phyloP scores from a whole-genome alignment of 1,140 invertebrate genomes.

The Brachionus plicatilis region DNA sequence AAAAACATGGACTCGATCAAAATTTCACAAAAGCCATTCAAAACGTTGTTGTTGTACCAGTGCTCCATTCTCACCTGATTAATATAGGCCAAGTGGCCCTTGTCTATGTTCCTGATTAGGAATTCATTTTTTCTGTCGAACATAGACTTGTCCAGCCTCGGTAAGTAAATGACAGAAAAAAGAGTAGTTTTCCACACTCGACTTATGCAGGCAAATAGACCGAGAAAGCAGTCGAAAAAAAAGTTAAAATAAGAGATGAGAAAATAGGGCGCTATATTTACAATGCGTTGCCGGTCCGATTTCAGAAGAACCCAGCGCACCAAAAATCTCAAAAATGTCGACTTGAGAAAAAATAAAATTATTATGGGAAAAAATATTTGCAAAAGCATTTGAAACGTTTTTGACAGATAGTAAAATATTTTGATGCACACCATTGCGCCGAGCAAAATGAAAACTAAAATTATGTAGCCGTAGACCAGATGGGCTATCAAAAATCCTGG shows the following conservation, averaged over 20 bases:
- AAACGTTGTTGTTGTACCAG: constrained; percentile 23
- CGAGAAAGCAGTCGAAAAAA: constrained; percentile 37
- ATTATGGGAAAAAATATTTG: constrained; percentile 28
- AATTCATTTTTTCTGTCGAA: not conserved
- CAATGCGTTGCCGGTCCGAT: not conserved
- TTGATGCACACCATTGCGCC: not conserved
- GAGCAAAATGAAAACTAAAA: not conserved
- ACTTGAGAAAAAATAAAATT: constrained; percentile 29
- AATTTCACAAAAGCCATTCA: constrained; percentile 37
- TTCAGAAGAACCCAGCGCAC: not conserved
- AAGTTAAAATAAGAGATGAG: constrained; percentile 26
- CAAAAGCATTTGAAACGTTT: not conserved
- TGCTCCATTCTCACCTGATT: constrained; percentile 38
- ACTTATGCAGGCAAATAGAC: not conserved
- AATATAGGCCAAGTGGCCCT: constrained; percentile 19
- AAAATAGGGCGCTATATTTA: constrained; percentile 25
- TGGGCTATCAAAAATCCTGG: constrained; percentile 37
- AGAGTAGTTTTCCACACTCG: constrained; percentile 31
- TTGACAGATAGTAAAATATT: not conserved
- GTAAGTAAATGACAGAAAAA: not conserved
- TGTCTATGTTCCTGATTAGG: not conserved
- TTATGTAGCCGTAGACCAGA: constrained; percentile 30
- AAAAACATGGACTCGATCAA: constrained; percentile 25
- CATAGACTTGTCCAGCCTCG: constrained; percentile 19
- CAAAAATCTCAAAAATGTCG: not conserved